A percentile compares a stretch with the other conserved stretches of the same genome.
Evolutionary conservation across 37 sponge, comb jelly and placozoan species (phyloP).

Genomic region (Halichondria panicea): DNA sequence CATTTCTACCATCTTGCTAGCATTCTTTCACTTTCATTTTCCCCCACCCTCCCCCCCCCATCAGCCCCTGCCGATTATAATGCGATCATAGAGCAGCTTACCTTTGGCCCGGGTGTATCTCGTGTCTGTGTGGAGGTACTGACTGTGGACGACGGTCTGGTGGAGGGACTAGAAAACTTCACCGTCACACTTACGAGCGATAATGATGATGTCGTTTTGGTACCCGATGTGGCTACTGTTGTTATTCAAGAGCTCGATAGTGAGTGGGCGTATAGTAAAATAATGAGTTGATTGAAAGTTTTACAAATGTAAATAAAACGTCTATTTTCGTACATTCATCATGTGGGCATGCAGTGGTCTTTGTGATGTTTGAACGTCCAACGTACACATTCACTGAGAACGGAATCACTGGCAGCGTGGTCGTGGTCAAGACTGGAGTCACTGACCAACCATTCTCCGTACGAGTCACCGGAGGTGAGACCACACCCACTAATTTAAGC

Average conservation of each 20-base stretch:
- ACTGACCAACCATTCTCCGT: neutral
- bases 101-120: neutral
- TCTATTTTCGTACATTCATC: neutral
- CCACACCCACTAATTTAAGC: no score
- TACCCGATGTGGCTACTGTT: neutral
- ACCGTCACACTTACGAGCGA: neutral
- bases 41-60: no score
- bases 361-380: conserved; percentile 3
- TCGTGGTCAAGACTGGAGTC: neutral
- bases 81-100: neutral
- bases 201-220: neutral
- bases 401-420: neutral
- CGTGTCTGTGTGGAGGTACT: neutral
- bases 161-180: conserved; percentile 8
- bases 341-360: conserved; percentile 9
- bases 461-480: conserved; percentile 17
- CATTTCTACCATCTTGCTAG: no score
- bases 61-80: conserved; percentile 14
- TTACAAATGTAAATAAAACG: neutral
- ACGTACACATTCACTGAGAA: conserved; percentile 16
- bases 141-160: neutral
- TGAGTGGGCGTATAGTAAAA: neutral
- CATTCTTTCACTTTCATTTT: no score
- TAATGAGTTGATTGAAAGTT: neutral
- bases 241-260: conserved; percentile 8